A percentile compares a stretch with the other conserved stretches of the same genome.
Conservation (phyloP, 2,888 invertebrate genomes). For the Pollenia angustigena region DNA sequence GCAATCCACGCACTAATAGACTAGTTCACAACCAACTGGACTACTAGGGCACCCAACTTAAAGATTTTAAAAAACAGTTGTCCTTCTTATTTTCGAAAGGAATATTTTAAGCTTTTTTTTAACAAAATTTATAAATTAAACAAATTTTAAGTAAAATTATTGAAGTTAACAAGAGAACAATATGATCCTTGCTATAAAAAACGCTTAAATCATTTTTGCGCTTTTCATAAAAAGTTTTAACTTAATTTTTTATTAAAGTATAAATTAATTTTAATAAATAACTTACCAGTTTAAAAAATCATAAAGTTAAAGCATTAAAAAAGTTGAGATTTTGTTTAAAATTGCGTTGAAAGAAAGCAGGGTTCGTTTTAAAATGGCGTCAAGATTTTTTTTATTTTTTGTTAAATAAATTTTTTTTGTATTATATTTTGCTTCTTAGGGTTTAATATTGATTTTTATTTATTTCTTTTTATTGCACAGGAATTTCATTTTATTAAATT, state of each 20-base stretch:
- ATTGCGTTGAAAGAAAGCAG: not conserved
- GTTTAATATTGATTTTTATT: slow-evolving; percentile 23
- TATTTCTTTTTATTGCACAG: slow-evolving; percentile 19
- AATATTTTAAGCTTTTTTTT: no score
- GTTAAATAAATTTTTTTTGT: not conserved
- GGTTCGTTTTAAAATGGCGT: not conserved
- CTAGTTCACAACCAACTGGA: no score
- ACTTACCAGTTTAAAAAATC: slow-evolving; percentile 35
- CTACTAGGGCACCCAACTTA: no score
- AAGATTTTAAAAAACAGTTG: no score
- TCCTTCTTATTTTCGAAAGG: no score
- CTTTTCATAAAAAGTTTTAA: not conserved
- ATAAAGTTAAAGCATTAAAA: slow-evolving; percentile 27
- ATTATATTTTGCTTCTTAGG: not conserved
- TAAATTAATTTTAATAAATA: not conserved
- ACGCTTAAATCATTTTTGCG: no score
- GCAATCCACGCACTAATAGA: no score
- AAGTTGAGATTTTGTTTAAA: slow-evolving; percentile 14
- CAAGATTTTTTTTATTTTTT: not conserved
- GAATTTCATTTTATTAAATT: not conserved
- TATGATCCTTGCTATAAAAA: no score
- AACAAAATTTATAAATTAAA: no score
- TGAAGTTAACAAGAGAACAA: no score
- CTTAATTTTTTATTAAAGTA: not conserved
- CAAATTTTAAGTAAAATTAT: no score